Conservation (phyloP, 2,888 invertebrate species). For the Andrena hattorfiana region DNA sequence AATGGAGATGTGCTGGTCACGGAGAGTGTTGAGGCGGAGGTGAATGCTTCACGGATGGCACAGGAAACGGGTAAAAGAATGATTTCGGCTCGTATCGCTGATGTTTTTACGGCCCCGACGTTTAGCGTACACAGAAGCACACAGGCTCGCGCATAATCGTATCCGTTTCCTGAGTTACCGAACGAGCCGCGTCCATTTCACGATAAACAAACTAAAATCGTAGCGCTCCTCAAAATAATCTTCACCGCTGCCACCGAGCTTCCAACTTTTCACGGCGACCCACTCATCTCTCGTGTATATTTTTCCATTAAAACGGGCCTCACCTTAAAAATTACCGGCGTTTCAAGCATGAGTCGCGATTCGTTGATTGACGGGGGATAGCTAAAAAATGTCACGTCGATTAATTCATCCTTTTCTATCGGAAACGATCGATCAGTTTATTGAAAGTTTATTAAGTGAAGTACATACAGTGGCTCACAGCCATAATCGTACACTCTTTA, state of each 20-base stretch:
- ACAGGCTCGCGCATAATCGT: conserved; percentile 27
- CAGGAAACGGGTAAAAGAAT: conserved; percentile 40
- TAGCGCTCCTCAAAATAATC: conserved; percentile 52
- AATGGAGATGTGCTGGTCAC: no score
- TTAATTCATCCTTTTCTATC: no score
- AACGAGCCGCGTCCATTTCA: conserved; percentile 51
- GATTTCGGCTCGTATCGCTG: conserved; percentile 37
- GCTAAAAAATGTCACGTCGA: no score
- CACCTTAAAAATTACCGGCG: not conserved
- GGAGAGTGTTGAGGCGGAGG: not conserved
- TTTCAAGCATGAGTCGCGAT: not conserved
- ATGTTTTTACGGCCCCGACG: conserved; percentile 24
- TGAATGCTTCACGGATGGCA: not conserved
- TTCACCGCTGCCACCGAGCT: not conserved
- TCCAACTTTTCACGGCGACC: conserved; percentile 9
- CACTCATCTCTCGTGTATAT: conserved; percentile 11
- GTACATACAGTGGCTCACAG: no score
- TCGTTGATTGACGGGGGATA: no score
- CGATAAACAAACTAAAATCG: conserved; percentile 65
- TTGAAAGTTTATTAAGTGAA: no score
- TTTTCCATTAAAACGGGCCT: conserved; percentile 9
- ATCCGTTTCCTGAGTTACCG: conserved; percentile 56
- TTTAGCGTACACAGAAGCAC: not conserved
- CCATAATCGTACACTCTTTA: no score
- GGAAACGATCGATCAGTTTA: no score